Percentiles rank a stretch among this genome's conserved stretches.
Conservation (phyloP, 2,888 invertebrate species). For the Sinelater perroti region DNA sequence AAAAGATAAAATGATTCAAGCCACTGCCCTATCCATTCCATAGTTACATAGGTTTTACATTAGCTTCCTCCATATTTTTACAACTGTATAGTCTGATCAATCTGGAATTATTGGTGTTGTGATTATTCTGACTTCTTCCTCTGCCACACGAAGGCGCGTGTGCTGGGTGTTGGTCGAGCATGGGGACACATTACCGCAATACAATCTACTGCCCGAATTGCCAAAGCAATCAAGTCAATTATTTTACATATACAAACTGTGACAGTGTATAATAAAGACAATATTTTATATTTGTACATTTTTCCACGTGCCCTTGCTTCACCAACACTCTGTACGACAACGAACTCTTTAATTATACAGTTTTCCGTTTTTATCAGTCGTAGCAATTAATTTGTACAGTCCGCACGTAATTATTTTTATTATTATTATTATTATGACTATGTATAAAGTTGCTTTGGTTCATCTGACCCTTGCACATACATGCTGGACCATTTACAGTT, state of each 20-base stretch:
- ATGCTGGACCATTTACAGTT: too few relatives aligned
- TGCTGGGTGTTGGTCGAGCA: constrained; percentile 26
- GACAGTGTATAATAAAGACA: constrained; percentile 43
- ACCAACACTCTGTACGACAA: constrained; percentile 28
- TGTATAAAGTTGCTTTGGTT: too few relatives aligned
- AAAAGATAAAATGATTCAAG: constrained; percentile 28
- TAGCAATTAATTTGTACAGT: constrained; percentile 34
- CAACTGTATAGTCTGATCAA: constrained; percentile 32
- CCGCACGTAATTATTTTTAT: constrained; percentile 22
- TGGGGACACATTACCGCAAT: constrained; percentile 20
- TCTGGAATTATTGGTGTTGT: constrained; percentile 41
- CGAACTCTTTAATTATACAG: constrained; percentile 28
- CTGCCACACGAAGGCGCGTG: constrained; percentile 25
- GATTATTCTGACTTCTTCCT: constrained; percentile 43
- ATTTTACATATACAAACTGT: constrained; percentile 40
- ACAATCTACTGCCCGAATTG: constrained; percentile 40
- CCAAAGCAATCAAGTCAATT: constrained; percentile 45
- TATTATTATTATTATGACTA: too few relatives aligned
- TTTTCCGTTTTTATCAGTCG: constrained; percentile 26
- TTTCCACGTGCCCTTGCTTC: constrained; percentile 24
- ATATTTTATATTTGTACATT: constrained; percentile 43
- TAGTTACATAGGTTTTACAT: constrained; percentile 41
- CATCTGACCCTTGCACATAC: constrained; percentile 21
- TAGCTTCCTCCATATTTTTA: constrained; percentile 38
- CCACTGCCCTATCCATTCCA: constrained; percentile 54